phyloP scores from a whole-genome alignment of 2,888 invertebrate genomes.

The Cremastinae sp. region DNA sequence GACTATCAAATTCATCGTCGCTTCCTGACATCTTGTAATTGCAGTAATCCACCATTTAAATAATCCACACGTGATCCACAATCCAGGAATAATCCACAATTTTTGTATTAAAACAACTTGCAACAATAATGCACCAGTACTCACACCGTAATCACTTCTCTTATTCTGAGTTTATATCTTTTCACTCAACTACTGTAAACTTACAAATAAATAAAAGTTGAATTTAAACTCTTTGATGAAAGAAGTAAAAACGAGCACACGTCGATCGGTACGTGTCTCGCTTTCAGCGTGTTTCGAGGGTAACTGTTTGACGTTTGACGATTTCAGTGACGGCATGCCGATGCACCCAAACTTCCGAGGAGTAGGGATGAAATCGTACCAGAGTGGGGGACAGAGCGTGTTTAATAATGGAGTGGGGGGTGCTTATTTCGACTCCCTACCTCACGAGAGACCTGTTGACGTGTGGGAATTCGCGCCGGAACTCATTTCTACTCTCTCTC shows the following conservation, averaged over 20 bases:
- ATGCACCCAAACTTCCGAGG: constrained; percentile 70
- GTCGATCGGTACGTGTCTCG: constrained; percentile 65
- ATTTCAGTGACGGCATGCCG: constrained; percentile 78
- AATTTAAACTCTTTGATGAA: not conserved
- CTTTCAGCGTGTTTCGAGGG: constrained; percentile 68
- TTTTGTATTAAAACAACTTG: constrained; percentile 6
- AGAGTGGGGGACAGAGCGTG: constrained; percentile 51
- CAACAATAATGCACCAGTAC: constrained; percentile 12
- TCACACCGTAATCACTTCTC: constrained; percentile 4
- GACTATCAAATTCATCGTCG: constrained; percentile 81
- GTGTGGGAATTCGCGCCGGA: constrained; percentile 78
- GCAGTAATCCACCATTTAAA: constrained; percentile 78
- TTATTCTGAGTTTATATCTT: constrained; percentile 19
- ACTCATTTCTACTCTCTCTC: constrained; percentile 60
- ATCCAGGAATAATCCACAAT: constrained; percentile 28
- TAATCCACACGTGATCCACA: constrained; percentile 46
- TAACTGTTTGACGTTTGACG: constrained; percentile 80
- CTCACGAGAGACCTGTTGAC: constrained; percentile 77
- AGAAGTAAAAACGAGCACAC: constrained; percentile 39
- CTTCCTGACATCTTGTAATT: constrained; percentile 79
- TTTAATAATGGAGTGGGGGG: constrained; percentile 68
- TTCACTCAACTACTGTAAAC: constrained; percentile 32
- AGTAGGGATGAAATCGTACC: constrained; percentile 65
- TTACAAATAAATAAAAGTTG: not conserved
- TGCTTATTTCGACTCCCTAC: constrained; percentile 70